Percentiles rank a stretch among this genome's conserved stretches.
phyloP scores from a whole-genome alignment of 2,113 vertebrate species.

The Orcinus orca region DNA sequence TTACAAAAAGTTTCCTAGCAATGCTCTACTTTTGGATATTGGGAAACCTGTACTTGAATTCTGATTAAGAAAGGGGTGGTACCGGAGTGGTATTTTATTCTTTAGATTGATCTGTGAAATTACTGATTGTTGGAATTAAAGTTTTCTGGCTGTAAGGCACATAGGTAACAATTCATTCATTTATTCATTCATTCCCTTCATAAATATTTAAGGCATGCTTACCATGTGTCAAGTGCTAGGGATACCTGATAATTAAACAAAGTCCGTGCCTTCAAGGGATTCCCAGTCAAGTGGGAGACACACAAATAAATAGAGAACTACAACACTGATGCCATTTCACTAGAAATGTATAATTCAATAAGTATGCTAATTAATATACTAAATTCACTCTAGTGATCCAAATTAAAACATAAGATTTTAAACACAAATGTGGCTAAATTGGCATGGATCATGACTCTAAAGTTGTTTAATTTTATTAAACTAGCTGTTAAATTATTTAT shows the following conservation, averaged over 20 bases:
- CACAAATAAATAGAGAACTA: neutral
- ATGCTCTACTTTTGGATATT: neutral
- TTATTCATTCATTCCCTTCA: neutral
- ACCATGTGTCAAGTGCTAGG: neutral
- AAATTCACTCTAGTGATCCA: neutral
- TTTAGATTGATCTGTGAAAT: neutral
- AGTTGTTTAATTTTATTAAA: neutral
- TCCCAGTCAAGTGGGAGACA: neutral
- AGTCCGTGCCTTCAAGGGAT: neutral
- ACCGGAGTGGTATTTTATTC: neutral
- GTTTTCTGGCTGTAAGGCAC: neutral
- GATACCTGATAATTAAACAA: neutral
- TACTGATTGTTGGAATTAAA: neutral
- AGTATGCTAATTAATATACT: neutral
- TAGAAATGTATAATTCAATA: neutral
- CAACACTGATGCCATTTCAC: neutral
- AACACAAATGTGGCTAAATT: neutral
- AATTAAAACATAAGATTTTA: slow-evolving; percentile 13
- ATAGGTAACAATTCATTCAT: neutral
- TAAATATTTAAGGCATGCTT: neutral
- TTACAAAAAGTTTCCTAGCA: neutral
- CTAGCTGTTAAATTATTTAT: neutral
- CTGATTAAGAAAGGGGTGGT: neutral
- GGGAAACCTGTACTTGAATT: neutral
- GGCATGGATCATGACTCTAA: neutral